Conservation (phyloP, 2,113 vertebrate genomes). For the Hoplias malabaricus region DNA sequence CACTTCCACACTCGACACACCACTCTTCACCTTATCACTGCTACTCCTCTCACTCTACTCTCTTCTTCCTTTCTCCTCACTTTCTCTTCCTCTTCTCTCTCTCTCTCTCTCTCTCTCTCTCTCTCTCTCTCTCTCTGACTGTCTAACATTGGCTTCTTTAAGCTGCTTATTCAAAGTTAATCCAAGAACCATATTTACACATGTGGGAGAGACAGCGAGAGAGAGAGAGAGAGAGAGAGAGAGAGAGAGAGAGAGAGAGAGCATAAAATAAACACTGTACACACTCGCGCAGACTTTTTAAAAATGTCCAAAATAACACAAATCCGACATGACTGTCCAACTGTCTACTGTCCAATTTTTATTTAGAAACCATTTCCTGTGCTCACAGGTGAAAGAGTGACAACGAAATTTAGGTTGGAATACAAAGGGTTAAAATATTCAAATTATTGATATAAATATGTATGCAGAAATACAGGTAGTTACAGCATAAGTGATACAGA, state of each 20-base stretch:
- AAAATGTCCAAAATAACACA: not conserved
- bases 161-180: constrained; percentile 57
- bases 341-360: not conserved
- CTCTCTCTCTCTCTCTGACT: constrained; percentile 42
- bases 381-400: not conserved
- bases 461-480: too few species aligned
- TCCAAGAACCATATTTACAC: constrained; percentile 52
- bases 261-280: not conserved
- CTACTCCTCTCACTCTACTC: not conserved
- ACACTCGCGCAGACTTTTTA: not conserved
- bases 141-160: constrained; percentile 34
- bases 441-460: too few species aligned
- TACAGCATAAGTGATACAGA: too few species aligned
- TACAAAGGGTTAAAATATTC: too few species aligned
- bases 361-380: not conserved
- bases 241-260: not conserved
- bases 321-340: too few species aligned
- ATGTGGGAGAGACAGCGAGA: constrained; percentile 30
- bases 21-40: not conserved
- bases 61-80: not conserved
- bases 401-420: too few species aligned
- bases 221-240: not conserved
- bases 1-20: not conserved
- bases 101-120: constrained; percentile 7
- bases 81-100: not conserved